Conservation (phyloP, 2,113 vertebrate genomes). For the Perca flavescens region DNA sequence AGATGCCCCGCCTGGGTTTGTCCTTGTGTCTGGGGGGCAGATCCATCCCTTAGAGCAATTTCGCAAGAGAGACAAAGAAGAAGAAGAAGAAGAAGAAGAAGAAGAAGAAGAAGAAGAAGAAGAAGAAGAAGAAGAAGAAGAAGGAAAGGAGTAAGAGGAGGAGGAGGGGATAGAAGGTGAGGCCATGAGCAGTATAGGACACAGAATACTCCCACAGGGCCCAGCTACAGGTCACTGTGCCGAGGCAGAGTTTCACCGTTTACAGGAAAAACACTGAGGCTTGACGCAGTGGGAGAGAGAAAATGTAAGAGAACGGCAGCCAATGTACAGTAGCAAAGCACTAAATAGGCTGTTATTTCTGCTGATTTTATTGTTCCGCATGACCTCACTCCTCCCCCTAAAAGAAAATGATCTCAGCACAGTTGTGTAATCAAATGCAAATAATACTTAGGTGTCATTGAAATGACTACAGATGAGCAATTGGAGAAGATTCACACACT, state of each 20-base stretch:
- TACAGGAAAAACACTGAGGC: constrained; percentile 63
- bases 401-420: constrained; percentile 46
- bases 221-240: constrained; percentile 65
- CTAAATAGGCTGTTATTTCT: constrained; percentile 58
- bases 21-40: constrained; percentile 67
- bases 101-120: neutral
- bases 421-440: constrained; percentile 58
- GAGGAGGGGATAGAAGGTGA: constrained; percentile 59
- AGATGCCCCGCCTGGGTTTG: constrained; percentile 41
- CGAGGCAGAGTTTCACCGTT: constrained; percentile 75
- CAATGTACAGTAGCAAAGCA: constrained; percentile 31
- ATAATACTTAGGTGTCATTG: constrained; percentile 21
- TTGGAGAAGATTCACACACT: neutral
- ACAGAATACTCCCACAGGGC: constrained; percentile 78
- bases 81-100: constrained; percentile 38
- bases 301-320: constrained; percentile 32
- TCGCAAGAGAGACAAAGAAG: constrained; percentile 47
- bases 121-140: neutral
- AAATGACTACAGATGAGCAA: constrained; percentile 15
- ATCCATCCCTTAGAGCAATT: constrained; percentile 60
- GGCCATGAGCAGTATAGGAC: constrained; percentile 63
- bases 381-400: constrained; percentile 31
- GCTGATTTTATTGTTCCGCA: constrained; percentile 61
- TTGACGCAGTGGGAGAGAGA: constrained; percentile 58
- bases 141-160: constrained; percentile 26